Evolutionary conservation across 2,797 vertebrate genomes (phyloP), one percentile per base, ranked within the genome.

Genomic region (Oophaga sylvatica): DNA sequence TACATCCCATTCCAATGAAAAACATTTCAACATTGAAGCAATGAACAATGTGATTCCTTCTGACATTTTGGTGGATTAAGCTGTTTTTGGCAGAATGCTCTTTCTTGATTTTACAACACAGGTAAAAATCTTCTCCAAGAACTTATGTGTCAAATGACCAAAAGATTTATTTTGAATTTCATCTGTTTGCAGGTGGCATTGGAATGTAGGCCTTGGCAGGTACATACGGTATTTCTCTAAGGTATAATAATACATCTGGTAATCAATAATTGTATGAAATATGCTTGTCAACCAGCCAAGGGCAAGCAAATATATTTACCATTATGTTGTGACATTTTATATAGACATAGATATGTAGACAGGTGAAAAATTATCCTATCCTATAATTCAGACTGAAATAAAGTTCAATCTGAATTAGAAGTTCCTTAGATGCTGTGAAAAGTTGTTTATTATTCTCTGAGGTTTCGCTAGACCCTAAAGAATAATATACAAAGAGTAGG

Each of bases 1-100:
- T 85, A 89, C 82, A 85, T 86, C 63, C 83, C 29, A 76, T 81
- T 85, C 29, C 83, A 85, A 31, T 67, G 62, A 73, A 81, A 75
- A 82, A 78, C 62, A 77, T 81, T 82, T 81, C 79, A 89, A 31
- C 70, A 83, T 67, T 67, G 71, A 87, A 73, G 35, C 45, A 77
- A 81, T 82, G 75, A 87, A 84, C 70, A 70, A 15, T 77, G 48
- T 84, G 68, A 89, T 89, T 82, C 35, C 62, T 81, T 68, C 35
- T 86, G 79, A 85, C 84, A 89, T 82, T 62, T 35, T 71, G 78
- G 83, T 81, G 60, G 53, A 86, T 77, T 70, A 22, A 86, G 71
- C 56, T 26, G 75, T 84, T 89, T 19, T 85, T 85, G 83, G 83
- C 83, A 89, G 67, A 3, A 35, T 60, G 60, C 71, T n/a, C 48